Evolutionary conservation across 2,113 vertebrate genomes (phyloP).

Genomic region (Maccullochella peelii): DNA sequence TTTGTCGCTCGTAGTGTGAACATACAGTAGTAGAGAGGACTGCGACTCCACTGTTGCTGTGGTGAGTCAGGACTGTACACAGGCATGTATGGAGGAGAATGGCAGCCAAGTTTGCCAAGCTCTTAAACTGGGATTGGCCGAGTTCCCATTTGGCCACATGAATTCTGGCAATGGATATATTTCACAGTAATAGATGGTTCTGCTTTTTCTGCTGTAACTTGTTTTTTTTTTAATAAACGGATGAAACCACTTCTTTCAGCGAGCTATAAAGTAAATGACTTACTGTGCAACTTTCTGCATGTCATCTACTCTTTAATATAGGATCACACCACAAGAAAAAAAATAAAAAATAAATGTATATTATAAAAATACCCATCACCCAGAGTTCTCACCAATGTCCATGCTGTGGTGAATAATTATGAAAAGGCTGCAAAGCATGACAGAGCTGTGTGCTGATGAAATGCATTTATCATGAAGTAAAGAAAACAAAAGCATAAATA

Average conservation of each 20-base stretch:
- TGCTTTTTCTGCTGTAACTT: not conserved
- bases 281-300: not conserved
- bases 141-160: not conserved
- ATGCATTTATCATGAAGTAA: constrained; percentile 8
- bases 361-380: not conserved
- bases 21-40: not conserved
- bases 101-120: constrained; percentile 37
- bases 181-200: not conserved
- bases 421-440: not conserved
- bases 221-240: not conserved
- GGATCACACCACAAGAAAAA: not conserved
- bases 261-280: constrained; percentile 4
- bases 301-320: not conserved
- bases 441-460: not conserved
- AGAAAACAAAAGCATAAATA: not conserved
- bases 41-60: constrained; percentile 38
- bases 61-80: not conserved
- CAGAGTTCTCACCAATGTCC: not conserved
- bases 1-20: no score
- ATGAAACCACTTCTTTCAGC: not conserved
- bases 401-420: not conserved
- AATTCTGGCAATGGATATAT: not conserved
- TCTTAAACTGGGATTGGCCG: constrained; percentile 30
- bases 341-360: not conserved
- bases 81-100: constrained; percentile 35